Base-by-base conservation (phyloP, 2,113 vertebrate species). In the Nansenia antarctica region DNA sequence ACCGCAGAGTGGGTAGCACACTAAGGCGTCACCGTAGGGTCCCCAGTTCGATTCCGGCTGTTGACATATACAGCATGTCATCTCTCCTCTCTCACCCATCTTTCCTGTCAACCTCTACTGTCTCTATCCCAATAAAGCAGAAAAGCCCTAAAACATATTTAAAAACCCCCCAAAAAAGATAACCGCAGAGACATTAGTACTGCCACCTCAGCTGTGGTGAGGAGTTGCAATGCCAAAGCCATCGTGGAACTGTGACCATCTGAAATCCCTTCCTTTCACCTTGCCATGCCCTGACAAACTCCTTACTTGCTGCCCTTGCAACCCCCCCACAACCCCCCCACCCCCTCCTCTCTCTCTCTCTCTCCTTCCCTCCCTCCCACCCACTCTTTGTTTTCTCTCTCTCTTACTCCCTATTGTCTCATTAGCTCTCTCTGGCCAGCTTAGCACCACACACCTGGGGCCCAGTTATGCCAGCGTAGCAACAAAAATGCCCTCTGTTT, bases 401-500 rank as follows among this genome's bases (percentile, higher is more conserved):
- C 53, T 3, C 26, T 27, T 29, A 14, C 39, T 61, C 31, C 14
- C 57, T 29, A 22, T 12, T 35, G 12, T 45, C 15, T 55, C 34
- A 27, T 55, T 18, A 35, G 1, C 55, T 62, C 29, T 20, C 26
- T 26, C 35, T 20, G 20, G 24, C 27, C 57, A 42, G 18, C 37
- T 24, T 45, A 18, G 7, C 32, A 15, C 39, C n/a, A 37, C n/a
- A 6, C 34, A 53, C 39, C 24, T 54, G 64, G 8, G 55, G 5
- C 22, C 42, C n/a, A 9, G 12, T 37, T 32, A 20, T 37, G 22
- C 32, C 24, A 22, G 47, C 34, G 47, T 32, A 49, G 58, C 63
- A 54, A 45, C 26, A 61, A 11, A 42, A 69, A 32, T 11, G 20
- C 47, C n/a, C 24, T 59, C 69, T 9, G 34, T 66, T 55, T 18